Percentiles rank a stretch among this genome's conserved stretches.
Conservation (phyloP, 2,797 vertebrate genomes). For the Rhabdomys pumilio region DNA sequence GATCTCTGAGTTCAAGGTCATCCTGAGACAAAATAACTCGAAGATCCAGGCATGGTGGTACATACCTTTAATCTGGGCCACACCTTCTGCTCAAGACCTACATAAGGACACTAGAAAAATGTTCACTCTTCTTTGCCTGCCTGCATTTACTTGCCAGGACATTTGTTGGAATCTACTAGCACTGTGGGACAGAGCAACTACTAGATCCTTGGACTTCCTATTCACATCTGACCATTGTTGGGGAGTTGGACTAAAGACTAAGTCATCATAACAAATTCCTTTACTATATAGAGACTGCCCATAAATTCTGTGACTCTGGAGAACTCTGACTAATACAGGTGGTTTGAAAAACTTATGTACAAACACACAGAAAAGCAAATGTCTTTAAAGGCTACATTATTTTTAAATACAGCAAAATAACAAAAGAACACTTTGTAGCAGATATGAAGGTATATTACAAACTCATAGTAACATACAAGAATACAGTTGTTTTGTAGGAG, state of each 20-base stretch:
- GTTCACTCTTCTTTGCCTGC: too few relatives aligned
- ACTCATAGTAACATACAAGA: constrained; percentile 1
- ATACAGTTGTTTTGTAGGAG: neutral
- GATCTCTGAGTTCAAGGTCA: too few relatives aligned
- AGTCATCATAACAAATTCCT: neutral
- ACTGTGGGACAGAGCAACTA: neutral
- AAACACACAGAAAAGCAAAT: neutral
- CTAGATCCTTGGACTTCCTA: neutral
- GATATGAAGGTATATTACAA: neutral
- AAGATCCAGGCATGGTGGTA: too few relatives aligned
- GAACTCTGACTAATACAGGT: neutral
- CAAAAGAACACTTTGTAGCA: neutral
- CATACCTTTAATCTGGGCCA: too few relatives aligned
- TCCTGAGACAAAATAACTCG: too few relatives aligned
- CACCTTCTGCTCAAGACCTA: neutral
- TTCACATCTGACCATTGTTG: neutral
- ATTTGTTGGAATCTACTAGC: neutral
- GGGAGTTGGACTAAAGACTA: neutral
- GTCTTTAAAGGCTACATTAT: neutral
- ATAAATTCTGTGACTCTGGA: neutral
- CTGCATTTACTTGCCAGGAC: neutral
- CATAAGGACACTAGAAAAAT: neutral
- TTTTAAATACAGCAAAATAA: neutral
- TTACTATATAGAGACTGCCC: neutral
- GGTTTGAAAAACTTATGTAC: neutral